Conservation (phyloP, 1,140 invertebrate genomes). For the Hyposmocoma kahamanoa region DNA sequence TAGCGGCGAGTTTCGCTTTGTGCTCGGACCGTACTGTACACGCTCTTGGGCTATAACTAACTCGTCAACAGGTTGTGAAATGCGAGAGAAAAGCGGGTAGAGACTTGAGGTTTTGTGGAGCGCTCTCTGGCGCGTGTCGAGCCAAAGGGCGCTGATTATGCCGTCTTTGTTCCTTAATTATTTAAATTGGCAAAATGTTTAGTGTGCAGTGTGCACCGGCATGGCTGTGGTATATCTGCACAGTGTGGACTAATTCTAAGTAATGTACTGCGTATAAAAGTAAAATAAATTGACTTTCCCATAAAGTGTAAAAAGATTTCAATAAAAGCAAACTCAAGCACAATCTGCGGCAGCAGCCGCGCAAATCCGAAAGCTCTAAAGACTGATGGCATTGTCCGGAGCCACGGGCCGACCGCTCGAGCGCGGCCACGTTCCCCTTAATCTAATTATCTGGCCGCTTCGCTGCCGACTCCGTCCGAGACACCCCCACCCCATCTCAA, state of each 20-base stretch:
- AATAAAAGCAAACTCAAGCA: slow-evolving; percentile 18
- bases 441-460: slow-evolving; percentile 64
- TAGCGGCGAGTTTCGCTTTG: slow-evolving; percentile 44
- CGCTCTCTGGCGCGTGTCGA: slow-evolving; percentile 45
- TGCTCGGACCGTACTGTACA: slow-evolving; percentile 36
- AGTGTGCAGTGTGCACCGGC: no score
- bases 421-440: slow-evolving; percentile 52
- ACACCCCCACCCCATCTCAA: slow-evolving; percentile 31
- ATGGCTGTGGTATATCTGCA: no score
- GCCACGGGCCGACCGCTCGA: slow-evolving; percentile 29
- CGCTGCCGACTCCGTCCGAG: slow-evolving; percentile 42
- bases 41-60: slow-evolving; percentile 55
- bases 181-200: slow-evolving; percentile 40
- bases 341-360: slow-evolving; percentile 32
- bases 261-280: no score
- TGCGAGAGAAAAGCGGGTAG: slow-evolving; percentile 47
- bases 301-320: background rate
- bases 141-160: slow-evolving; percentile 61
- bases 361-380: slow-evolving; percentile 46
- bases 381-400: slow-evolving; percentile 47
- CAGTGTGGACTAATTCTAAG: no score
- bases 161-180: slow-evolving; percentile 56
- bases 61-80: slow-evolving; percentile 69
- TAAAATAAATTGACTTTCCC: background rate
- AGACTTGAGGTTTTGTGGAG: slow-evolving; percentile 38